A percentile compares a stretch with the other conserved stretches of the same genome.
phyloP scores from a whole-genome alignment of 2,888 invertebrate species.

The Azorinus chamasolen region DNA sequence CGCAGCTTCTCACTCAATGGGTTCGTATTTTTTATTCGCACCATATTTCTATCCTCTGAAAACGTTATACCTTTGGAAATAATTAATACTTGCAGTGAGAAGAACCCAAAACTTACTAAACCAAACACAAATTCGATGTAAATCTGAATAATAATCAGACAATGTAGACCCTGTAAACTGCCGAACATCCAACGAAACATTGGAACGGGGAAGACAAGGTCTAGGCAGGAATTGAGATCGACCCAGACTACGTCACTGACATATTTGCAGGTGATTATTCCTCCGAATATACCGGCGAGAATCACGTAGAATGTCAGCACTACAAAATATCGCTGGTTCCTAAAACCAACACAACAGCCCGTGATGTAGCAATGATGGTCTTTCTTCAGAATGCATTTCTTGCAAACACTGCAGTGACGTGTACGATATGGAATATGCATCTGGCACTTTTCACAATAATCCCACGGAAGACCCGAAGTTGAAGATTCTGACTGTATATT shows the following conservation, averaged over 20 bases:
- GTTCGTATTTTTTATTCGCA: constrained; percentile 61
- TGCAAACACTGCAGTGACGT: constrained; percentile 78
- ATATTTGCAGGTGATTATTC: constrained; percentile 56
- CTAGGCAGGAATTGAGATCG: constrained; percentile 29
- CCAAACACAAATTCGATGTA: constrained; percentile 62
- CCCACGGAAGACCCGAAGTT: constrained; percentile 57
- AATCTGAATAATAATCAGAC: constrained; percentile 63
- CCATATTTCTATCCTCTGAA: constrained; percentile 68
- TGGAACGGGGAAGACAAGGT: constrained; percentile 59
- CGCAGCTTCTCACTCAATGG: constrained; percentile 64
- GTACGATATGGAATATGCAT: constrained; percentile 72
- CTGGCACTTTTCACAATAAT: constrained; percentile 73
- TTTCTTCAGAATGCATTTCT: constrained; percentile 77
- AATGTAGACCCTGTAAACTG: constrained; percentile 31
- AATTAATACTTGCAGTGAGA: constrained; percentile 57
- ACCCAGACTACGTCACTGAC: constrained; percentile 47
- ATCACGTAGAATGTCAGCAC: constrained; percentile 67
- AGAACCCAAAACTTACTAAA: constrained; percentile 60
- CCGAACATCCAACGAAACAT: constrained; percentile 53
- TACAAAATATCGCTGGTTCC: constrained; percentile 78
- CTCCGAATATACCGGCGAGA: constrained; percentile 58
- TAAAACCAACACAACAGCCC: constrained; percentile 74
- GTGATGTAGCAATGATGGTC: constrained; percentile 82
- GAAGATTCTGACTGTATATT: constrained; percentile 37
- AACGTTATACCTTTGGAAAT: constrained; percentile 67